Evolutionary conservation across 2,888 invertebrate genomes (phyloP).

Genomic region (Watsonalla cultraria): DNA sequence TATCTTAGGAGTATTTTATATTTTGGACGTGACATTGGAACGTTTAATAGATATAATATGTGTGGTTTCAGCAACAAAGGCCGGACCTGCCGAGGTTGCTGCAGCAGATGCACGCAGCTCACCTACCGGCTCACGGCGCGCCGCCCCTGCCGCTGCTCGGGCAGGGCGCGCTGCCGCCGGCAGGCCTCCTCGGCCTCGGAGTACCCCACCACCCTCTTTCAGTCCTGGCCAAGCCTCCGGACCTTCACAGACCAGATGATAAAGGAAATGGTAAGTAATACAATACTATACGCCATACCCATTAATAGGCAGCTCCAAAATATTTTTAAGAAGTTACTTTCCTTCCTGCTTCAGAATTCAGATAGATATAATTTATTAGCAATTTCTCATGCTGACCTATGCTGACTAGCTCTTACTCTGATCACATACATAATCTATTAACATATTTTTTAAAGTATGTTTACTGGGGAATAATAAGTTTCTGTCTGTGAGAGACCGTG

Average conservation of each 20-base stretch:
- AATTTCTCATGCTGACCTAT: no score
- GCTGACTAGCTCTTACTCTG: no score
- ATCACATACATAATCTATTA: no score
- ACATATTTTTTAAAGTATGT: no score
- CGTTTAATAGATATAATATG: background rate
- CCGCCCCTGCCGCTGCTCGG: constrained; percentile 81
- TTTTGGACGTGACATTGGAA: no score
- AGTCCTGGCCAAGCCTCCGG: constrained; percentile 87
- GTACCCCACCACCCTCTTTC: constrained; percentile 86
- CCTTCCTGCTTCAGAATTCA: background rate
- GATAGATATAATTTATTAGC: no score
- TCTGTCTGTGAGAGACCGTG: no score
- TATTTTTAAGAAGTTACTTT: background rate
- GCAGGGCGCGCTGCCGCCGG: constrained; percentile 72
- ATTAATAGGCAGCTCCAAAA: background rate
- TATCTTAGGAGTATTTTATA: no score
- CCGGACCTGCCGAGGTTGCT: constrained; percentile 89
- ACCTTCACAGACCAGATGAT: constrained; percentile 86
- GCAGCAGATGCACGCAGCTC: constrained; percentile 96
- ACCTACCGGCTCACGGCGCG: constrained; percentile 85
- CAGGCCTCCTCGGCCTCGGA: constrained; percentile 83
- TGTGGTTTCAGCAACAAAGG: constrained; percentile 85
- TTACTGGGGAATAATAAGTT: no score
- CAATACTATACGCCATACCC: background rate
- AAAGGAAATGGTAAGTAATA: constrained; percentile 84